Percentiles rank a stretch among this genome's conserved stretches.
Evolutionary conservation across 2,888 invertebrate species (phyloP).

Genomic region (Zhuqinia jingwanae): DNA sequence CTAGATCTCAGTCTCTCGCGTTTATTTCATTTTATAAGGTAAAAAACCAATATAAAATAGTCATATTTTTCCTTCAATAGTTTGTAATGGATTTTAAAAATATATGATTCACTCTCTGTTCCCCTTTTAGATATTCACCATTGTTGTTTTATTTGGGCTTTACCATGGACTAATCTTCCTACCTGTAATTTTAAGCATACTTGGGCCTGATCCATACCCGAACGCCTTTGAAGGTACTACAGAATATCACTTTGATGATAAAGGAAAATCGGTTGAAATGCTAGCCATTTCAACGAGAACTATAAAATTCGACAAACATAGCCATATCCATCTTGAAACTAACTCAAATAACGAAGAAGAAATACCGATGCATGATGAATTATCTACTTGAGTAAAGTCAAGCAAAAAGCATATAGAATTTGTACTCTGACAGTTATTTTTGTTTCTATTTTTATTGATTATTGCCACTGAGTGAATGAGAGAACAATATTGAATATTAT

Average conservation of each 20-base stretch:
- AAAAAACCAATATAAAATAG: neutral
- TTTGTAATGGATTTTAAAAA: neutral
- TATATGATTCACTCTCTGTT: neutral
- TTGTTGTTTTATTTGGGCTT: conserved; percentile 89
- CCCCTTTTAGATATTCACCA: conserved; percentile 86
- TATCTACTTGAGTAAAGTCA: conserved; percentile 18
- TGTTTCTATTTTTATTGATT: too few relatives aligned
- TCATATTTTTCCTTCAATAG: neutral
- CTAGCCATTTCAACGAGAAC: conserved; percentile 52
- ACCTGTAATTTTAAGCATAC: conserved; percentile 87
- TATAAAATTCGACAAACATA: conserved; percentile 56
- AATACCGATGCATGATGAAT: conserved; percentile 45
- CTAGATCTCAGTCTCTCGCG: conserved; percentile 82
- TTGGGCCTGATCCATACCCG: conserved; percentile 86
- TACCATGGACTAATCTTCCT: conserved; percentile 89
- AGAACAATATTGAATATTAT: too few relatives aligned
- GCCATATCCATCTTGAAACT: neutral
- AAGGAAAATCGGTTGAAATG: conserved; percentile 58
- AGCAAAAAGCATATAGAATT: too few relatives aligned
- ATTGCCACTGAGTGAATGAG: too few relatives aligned
- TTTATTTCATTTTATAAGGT: conserved; percentile 83
- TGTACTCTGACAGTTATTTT: too few relatives aligned
- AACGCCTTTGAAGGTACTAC: conserved; percentile 24
- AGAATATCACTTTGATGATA: conserved; percentile 62
- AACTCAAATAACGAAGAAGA: neutral